Evolutionary conservation across 2,797 vertebrate genomes (phyloP).

Genomic region (Gastrophryne carolinensis): DNA sequence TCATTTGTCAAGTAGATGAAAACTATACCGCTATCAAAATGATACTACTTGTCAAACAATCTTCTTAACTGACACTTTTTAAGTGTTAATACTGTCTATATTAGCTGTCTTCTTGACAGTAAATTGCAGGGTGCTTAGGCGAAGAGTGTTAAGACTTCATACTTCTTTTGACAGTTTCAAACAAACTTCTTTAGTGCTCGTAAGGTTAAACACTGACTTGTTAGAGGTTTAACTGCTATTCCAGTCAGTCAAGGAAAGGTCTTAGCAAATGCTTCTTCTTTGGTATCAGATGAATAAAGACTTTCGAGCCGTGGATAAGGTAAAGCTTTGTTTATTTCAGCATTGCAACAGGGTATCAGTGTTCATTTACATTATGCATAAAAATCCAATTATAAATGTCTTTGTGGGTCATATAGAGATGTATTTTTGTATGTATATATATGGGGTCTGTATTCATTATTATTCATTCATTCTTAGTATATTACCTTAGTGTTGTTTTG

Average conservation of each 20-base stretch:
- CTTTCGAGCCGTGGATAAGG: conserved; percentile 1
- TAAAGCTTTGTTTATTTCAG: conserved; percentile 9
- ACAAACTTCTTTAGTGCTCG: conserved; percentile 33
- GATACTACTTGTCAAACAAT: conserved; percentile 63
- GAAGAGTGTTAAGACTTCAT: conserved; percentile 48
- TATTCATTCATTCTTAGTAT: no score
- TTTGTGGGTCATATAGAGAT: no score
- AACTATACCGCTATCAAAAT: conserved; percentile 59
- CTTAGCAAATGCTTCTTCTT: not conserved
- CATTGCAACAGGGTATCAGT: not conserved
- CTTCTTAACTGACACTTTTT: conserved; percentile 58
- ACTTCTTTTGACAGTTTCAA: conserved; percentile 23
- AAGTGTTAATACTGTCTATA: conserved; percentile 57
- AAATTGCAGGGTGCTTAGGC: conserved; percentile 52
- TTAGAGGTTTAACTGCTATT: conserved; percentile 37
- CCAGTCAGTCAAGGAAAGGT: conserved; percentile 24
- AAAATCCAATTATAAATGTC: no score
- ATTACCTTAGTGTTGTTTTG: no score
- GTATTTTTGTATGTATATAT: no score
- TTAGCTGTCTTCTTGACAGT: conserved; percentile 59
- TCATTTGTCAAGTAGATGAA: conserved; percentile 64
- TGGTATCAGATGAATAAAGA: conserved; percentile 1
- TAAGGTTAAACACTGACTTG: conserved; percentile 26
- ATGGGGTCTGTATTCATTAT: no score
- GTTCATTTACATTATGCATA: not conserved